A percentile compares a stretch with the other conserved stretches of the same genome.
These are phyloP conservation scores for Drepana falcataria DNA, from an alignment of 2,888 invertebrate species.

Conservation along the genomic window DNA sequence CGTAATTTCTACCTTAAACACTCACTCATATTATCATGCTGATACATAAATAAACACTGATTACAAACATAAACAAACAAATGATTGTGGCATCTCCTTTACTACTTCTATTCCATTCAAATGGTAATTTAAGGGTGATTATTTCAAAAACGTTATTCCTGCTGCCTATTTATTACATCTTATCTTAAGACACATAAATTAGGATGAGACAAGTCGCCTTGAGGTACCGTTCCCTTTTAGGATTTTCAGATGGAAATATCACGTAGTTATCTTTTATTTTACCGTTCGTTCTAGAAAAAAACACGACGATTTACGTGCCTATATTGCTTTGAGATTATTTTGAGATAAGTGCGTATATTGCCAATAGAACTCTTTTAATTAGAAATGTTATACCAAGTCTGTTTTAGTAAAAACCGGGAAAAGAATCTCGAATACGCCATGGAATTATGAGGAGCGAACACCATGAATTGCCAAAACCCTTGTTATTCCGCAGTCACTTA, in stretches of 20 bases:
- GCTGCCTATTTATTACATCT: slow-evolving; percentile 47
- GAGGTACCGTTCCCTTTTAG: slow-evolving; percentile 16
- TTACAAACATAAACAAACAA: too few species aligned
- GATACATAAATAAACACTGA: too few species aligned
- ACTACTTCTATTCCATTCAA: slow-evolving; percentile 19
- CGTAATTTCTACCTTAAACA: too few species aligned
- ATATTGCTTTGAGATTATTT: too few species aligned
- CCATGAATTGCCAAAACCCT: slow-evolving; percentile 6
- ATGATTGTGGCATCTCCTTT: slow-evolving; percentile 16
- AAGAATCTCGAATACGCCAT: neutral
- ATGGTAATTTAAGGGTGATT: slow-evolving; percentile 44
- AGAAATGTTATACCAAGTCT: too few species aligned
- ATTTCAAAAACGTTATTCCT: slow-evolving; percentile 49
- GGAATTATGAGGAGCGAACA: neutral
- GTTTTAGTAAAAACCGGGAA: too few species aligned
- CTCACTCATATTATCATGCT: too few species aligned
- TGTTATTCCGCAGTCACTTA: slow-evolving; percentile 53
- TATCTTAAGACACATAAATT: slow-evolving; percentile 51
- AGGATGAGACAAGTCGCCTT: slow-evolving; percentile 27
- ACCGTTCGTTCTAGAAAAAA: neutral
- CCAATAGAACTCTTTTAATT: too few species aligned
- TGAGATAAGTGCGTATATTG: too few species aligned
- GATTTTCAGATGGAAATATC: slow-evolving; percentile 5
- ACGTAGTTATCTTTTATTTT: slow-evolving; percentile 4
- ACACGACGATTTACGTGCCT: neutral